Conservation (phyloP, 2,888 invertebrate species). For the Tetanocera ferruginea region DNA sequence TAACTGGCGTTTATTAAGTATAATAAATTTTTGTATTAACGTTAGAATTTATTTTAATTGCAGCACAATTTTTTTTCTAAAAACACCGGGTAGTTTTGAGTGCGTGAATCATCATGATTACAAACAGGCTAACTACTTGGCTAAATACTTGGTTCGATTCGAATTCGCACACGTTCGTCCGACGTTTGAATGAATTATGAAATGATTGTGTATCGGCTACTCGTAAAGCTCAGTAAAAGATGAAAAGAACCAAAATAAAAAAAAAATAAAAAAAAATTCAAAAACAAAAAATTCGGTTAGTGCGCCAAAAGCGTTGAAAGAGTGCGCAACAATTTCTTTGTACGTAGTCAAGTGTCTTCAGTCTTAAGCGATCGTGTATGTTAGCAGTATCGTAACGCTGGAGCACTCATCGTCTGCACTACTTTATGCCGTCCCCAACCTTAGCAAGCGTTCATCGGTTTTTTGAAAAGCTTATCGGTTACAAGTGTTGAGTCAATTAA, state of each 20-base stretch:
- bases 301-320: no score
- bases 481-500: constrained; percentile 31
- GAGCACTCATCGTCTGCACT: not conserved
- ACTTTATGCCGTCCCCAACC: not conserved
- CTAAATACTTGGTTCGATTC: not conserved
- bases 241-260: not conserved
- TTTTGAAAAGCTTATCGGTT: constrained; percentile 19
- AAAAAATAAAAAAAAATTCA: not conserved
- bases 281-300: not conserved
- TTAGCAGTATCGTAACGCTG: not conserved
- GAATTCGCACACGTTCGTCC: constrained; percentile 19
- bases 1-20: not conserved
- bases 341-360: no score
- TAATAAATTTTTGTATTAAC: no score
- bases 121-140: not conserved
- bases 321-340: no score
- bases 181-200: constrained; percentile 36
- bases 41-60: not conserved
- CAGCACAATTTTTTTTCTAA: not conserved
- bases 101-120: not conserved
- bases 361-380: not conserved
- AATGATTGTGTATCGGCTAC: constrained; percentile 12
- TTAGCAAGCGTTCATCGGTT: not conserved
- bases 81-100: not conserved
- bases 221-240: constrained; percentile 7